Percentiles rank a stretch among this genome's conserved stretches.
These are phyloP conservation scores for Lemur catta DNA, from an alignment of 2,797 vertebrate species.

Conservation along the genomic window DNA sequence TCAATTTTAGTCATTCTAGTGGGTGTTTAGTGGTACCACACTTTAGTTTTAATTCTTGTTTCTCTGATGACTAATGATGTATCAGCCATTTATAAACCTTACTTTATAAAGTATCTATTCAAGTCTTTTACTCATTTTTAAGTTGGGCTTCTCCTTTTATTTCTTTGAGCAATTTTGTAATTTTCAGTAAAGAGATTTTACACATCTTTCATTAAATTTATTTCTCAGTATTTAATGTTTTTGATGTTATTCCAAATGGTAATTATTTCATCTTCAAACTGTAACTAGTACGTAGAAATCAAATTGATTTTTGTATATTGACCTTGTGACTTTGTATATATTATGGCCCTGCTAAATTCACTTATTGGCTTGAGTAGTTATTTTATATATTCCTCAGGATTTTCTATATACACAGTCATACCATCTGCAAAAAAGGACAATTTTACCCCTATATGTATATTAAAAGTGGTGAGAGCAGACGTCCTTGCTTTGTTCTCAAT, in stretches of 20 bases:
- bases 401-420: background rate
- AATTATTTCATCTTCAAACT: background rate
- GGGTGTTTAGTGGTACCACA: background rate
- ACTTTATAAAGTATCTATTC: background rate
- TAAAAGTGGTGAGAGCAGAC: background rate
- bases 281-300: background rate
- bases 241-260: background rate
- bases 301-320: background rate
- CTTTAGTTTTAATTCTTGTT: background rate
- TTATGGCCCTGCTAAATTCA: background rate
- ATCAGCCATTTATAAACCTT: background rate
- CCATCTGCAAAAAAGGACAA: background rate
- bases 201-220: background rate
- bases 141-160: background rate
- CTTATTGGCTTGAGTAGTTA: background rate
- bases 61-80: background rate
- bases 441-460: background rate
- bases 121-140: background rate
- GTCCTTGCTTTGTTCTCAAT: background rate
- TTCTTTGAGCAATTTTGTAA: background rate
- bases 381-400: background rate
- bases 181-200: background rate
- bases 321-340: background rate
- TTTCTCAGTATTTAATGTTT: background rate
- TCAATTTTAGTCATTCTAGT: background rate